phyloP scores from a whole-genome alignment of 2,888 invertebrate species.

The Cristatella mucedo region DNA sequence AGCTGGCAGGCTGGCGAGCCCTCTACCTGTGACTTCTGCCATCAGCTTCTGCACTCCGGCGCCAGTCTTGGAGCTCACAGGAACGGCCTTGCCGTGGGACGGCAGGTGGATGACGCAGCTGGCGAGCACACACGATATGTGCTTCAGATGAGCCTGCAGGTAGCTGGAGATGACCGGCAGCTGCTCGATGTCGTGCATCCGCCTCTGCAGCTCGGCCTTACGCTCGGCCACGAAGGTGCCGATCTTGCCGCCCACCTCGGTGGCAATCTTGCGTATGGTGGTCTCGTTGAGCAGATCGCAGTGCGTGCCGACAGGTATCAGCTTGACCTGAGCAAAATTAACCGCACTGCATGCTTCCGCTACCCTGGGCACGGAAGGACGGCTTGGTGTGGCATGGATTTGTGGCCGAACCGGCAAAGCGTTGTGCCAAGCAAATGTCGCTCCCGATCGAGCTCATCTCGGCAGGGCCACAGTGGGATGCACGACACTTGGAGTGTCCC shows the following conservation, averaged over 20 bases:
- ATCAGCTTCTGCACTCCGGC: constrained; percentile 22
- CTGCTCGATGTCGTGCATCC: constrained; percentile 24
- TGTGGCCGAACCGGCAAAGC: too few relatives aligned
- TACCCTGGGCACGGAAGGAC: too few relatives aligned
- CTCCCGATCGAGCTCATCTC: too few relatives aligned
- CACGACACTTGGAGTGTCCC: too few relatives aligned
- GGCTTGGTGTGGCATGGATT: too few relatives aligned
- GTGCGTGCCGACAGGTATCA: constrained; percentile 31
- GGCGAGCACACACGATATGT: constrained; percentile 23
- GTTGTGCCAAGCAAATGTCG: too few relatives aligned
- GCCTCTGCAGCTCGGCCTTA: background rate
- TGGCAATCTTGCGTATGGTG: constrained; percentile 13
- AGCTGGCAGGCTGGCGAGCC: too few relatives aligned
- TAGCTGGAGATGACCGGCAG: constrained; percentile 28
- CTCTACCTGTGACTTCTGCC: constrained; percentile 16
- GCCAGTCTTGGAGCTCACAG: constrained; percentile 21
- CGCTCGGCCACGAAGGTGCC: constrained; percentile 16
- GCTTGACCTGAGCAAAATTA: constrained; percentile 8
- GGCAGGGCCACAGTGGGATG: too few relatives aligned
- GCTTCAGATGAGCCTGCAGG: constrained; percentile 28
- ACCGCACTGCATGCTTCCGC: too few relatives aligned
- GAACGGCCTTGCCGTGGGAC: constrained; percentile 24
- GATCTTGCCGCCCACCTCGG: constrained; percentile 18
- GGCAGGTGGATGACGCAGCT: constrained; percentile 12
- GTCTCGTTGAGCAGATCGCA: constrained; percentile 19